Base-by-base conservation (phyloP, 2,888 invertebrate species). In the Plusia festucae region DNA sequence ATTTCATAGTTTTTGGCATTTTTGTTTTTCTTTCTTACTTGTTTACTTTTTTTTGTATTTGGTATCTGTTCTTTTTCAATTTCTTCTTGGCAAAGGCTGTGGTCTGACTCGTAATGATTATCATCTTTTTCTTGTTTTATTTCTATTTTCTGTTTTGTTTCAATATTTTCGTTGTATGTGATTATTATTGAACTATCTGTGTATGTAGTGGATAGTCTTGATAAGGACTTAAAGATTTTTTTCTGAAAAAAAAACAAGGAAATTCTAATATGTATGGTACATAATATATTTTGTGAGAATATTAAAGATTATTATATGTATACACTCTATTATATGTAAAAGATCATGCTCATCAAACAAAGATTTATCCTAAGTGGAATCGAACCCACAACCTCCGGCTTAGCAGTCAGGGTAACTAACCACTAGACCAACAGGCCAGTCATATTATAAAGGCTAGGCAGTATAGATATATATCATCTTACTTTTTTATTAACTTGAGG, bases 41-140 rank as follows among this genome's bases (percentile, higher is more conserved):
- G 53, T 68, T 7, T 0, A 34, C 0, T 0, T 15, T 40, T 61
- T 59, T 15, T 11, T 53, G 1, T 59, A 9, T 57, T 9, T 55
- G 0, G 15, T 24, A 24, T 53, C 1, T 40, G 59, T 65, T 71
- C 73, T 60, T 66, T 73, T 79, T 79, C 76, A 27, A 76, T 68
- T 58, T 79, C 53, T 34, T 60, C 13, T 0, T 6, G 8, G 30
- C 40, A 8, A 16, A 53, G 6, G 0, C 65, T 53, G 0, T 32
- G 30, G 1, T 20, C 59, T 30, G 51, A 18, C 0, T 65, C 30
- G 8, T 30, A 53, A n/a, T 62, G 44, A 11, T 52, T 18, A 11
- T 65, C 61, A 15, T 79, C 49, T n/a, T 54, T 58, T 65, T 76
- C 77, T 44, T 65, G 11, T 61, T 77, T 78, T 0, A 78, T 66